These are phyloP conservation scores for Cygnus buccinator DNA, from an alignment of 2,113 vertebrate species.

Conservation along the genomic window DNA sequence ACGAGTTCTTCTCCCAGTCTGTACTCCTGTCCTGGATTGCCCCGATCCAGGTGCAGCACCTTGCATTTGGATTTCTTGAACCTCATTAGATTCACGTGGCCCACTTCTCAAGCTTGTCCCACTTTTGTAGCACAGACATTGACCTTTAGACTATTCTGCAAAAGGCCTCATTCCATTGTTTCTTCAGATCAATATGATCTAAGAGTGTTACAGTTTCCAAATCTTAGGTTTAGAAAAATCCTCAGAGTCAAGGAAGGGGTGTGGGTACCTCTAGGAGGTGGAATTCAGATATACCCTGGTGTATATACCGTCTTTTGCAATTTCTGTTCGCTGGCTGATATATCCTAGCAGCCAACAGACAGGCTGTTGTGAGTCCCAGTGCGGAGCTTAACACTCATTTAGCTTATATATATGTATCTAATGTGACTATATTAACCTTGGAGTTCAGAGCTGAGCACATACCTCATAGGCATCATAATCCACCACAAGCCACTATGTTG, in stretches of 20 bases:
- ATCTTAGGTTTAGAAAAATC: not conserved
- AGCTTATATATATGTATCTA: not conserved
- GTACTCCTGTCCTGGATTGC: no score
- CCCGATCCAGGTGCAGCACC: no score
- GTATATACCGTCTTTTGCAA: not conserved
- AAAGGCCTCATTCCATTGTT: not conserved
- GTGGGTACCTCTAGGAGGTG: not conserved
- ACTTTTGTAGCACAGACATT: not conserved
- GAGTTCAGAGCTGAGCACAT: not conserved
- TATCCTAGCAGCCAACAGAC: not conserved
- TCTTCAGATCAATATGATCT: not conserved
- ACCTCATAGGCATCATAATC: not conserved
- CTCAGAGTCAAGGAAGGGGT: not conserved
- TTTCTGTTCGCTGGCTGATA: not conserved
- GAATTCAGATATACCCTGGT: not conserved
- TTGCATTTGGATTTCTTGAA: no score
- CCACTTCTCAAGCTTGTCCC: no score
- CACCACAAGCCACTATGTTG: fast-evolving
- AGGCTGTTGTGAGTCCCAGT: not conserved
- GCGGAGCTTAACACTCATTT: not conserved
- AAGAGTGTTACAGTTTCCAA: not conserved
- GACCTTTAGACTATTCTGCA: not conserved
- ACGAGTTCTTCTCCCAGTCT: no score
- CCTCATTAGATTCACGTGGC: no score
- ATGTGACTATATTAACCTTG: fast-evolving